Evolutionary conservation across 2,113 vertebrate species (phyloP).

Genomic region (Loxodonta africana): DNA sequence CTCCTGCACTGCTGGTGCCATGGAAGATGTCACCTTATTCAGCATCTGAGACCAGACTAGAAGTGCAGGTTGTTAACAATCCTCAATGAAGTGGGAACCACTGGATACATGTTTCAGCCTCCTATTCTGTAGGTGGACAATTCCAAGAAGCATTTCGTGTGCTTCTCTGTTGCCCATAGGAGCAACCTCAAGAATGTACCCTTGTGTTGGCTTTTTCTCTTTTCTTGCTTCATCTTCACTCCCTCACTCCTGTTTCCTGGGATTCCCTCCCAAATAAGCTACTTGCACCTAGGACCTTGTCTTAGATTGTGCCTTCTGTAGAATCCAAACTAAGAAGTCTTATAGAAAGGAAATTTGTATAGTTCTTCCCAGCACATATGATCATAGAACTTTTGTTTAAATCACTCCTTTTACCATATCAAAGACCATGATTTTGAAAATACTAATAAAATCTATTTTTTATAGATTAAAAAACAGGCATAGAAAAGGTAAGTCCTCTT

Average conservation of each 20-base stretch:
- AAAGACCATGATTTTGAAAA: background rate
- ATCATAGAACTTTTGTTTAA: conserved; percentile 38
- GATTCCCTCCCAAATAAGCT: conserved; percentile 7
- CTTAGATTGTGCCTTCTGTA: conserved; percentile 2
- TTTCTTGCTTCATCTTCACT: background rate
- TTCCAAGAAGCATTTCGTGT: background rate
- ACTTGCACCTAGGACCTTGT: background rate
- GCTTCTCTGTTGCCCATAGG: background rate
- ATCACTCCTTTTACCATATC: conserved; percentile 7
- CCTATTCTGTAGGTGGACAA: background rate
- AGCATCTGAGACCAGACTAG: background rate
- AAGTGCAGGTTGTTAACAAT: background rate
- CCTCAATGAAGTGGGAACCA: background rate
- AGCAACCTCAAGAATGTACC: background rate
- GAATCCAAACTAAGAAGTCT: conserved; percentile 21
- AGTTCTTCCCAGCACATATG: conserved; percentile 4
- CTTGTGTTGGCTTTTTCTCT: background rate
- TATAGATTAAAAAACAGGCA: background rate
- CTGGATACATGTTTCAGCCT: background rate
- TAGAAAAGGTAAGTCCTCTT: background rate
- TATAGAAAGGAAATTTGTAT: conserved; percentile 6
- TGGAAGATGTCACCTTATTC: background rate
- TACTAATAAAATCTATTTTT: background rate
- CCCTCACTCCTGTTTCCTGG: background rate
- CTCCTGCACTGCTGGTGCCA: background rate